Conservation (phyloP, 2,113 vertebrate species). For the Hystrix cristata region DNA sequence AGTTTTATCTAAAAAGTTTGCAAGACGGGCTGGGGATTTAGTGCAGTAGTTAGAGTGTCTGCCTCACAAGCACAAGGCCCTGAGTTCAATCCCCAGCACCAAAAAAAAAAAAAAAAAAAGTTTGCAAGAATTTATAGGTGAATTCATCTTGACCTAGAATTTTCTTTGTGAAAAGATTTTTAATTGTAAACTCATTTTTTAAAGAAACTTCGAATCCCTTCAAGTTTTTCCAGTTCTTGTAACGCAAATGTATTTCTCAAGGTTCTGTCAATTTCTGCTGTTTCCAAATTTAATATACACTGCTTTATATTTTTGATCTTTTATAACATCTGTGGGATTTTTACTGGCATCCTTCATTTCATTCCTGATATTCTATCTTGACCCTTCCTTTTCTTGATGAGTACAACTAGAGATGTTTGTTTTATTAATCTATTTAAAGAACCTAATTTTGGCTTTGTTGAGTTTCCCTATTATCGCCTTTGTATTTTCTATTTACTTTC, state of each 20-base stretch:
- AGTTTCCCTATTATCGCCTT: neutral
- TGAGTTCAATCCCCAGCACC: no score
- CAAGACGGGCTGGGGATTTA: neutral
- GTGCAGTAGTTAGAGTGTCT: no score
- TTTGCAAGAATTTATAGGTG: neutral
- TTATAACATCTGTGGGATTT: neutral
- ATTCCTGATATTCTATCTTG: neutral
- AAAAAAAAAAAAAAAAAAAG: neutral
- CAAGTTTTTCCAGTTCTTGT: conserved; percentile 30
- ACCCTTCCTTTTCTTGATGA: neutral
- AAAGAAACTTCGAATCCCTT: neutral
- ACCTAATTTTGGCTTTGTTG: neutral
- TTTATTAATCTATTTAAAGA: conserved; percentile 42
- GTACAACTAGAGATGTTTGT: neutral
- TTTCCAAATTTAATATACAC: neutral
- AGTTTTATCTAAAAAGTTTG: neutral
- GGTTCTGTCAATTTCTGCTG: neutral
- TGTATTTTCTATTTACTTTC: neutral
- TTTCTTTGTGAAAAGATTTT: conserved; percentile 41
- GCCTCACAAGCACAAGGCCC: no score
- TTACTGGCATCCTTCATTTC: neutral
- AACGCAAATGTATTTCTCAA: neutral
- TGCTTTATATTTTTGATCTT: neutral
- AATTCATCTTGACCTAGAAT: neutral
- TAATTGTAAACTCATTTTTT: neutral